These are phyloP conservation scores for Myiagra hebetior DNA, from an alignment of 2,113 vertebrate species.

Conservation along the genomic window DNA sequence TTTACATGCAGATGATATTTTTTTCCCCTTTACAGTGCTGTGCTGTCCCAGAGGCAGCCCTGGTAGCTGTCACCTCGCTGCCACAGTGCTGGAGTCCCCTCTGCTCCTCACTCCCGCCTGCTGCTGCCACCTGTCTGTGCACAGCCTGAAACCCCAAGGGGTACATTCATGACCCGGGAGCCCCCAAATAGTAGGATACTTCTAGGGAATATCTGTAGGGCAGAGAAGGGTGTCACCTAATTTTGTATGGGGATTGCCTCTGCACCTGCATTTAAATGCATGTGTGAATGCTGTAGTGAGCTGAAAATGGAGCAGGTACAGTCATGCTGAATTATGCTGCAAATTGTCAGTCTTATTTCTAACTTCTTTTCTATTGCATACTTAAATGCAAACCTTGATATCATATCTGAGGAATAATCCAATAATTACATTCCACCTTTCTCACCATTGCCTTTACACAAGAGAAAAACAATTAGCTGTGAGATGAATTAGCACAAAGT, in stretches of 20 bases:
- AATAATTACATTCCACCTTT: neutral
- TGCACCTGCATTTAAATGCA: neutral
- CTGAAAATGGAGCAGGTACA: neutral
- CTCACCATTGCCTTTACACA: neutral
- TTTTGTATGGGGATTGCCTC: rapidly evolving
- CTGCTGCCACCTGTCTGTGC: rapidly evolving
- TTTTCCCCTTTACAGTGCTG: neutral
- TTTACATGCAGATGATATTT: neutral
- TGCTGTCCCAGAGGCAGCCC: neutral
- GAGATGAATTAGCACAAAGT: neutral
- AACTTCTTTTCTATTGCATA: neutral
- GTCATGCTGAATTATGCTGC: neutral
- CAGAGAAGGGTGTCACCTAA: neutral
- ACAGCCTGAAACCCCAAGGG: neutral
- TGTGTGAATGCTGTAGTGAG: neutral
- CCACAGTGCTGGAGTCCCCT: neutral
- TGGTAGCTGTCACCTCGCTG: neutral
- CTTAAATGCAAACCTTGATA: neutral
- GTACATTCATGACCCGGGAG: rapidly evolving
- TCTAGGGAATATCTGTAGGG: neutral
- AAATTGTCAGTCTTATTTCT: neutral
- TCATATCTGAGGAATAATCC: neutral
- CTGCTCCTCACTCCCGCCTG: neutral
- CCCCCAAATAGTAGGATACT: neutral
- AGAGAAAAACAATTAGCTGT: neutral